Base-by-base conservation (phyloP, 2,797 vertebrate species). In the Poliocrania exsul region DNA sequence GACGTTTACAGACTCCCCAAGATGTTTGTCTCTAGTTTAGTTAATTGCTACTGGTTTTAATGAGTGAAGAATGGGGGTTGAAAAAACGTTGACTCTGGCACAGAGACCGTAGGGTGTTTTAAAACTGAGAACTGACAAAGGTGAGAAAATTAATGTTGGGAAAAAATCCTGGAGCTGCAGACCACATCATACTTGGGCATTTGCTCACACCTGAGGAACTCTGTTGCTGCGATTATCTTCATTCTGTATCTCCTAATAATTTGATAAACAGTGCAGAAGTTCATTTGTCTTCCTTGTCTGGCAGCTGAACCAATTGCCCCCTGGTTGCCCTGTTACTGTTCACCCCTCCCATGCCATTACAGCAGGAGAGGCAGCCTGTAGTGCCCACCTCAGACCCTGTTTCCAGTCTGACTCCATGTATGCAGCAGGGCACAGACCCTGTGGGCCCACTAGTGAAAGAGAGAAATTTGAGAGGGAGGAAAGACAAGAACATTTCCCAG, bases 11-110 rank as follows among this genome's bases (percentile, higher is more conserved):
- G 60, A 66, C 60, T 86, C 51, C 44, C 47, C 44, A 67, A 84
- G 70, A 79, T 86, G 70, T 60, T 92, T 91, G 24, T 64, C 31
- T 86, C 62, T 93, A 81, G 78, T 92, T 92, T 84, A 88, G 73
- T 49, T 92, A 88, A 93, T 94, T 88, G 78, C 71, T 65, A 3
- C 29, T 4, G 3, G 24, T 37, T 44, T 74, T 90, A 84, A 85
- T 73, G 44, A 60, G 44, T 66, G 44, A 75, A 50, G 37, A 15
- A 2, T 6, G 24, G 11, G 29, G 7, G 3, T 6, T 60, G 58
- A 37, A 29, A 60, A 70, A 56, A 13, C 20, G 35, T 72, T 81
- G 69, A n/a, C 72, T 47, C 9, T 73, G 47, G 35, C 72, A 69
- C 20, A 62, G 57, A 83, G 88, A 44, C 4, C 4, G 7, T 2